A percentile compares a stretch with the other conserved stretches of the same genome.
Conservation (phyloP, 2,797 vertebrate species). For the Steatocranus sp. region DNA sequence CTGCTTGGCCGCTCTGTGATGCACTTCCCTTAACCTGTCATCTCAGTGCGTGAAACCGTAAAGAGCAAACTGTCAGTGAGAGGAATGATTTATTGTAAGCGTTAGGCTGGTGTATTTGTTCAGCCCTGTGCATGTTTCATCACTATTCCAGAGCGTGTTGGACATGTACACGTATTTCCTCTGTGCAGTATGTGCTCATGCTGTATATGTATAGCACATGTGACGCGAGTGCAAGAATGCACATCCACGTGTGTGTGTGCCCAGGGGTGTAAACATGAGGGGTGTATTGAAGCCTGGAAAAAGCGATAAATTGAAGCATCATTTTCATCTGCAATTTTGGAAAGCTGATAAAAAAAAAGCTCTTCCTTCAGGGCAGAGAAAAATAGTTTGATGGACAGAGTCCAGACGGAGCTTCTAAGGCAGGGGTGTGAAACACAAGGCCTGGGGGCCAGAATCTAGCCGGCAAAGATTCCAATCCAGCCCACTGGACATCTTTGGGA, state of each 20-base stretch:
- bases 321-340: neutral
- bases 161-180: neutral
- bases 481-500: neutral
- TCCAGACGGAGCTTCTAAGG: neutral
- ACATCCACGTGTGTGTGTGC: neutral
- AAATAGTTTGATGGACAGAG: neutral
- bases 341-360: neutral
- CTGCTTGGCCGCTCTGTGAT: slow-evolving; percentile 12
- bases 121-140: neutral
- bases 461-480: neutral
- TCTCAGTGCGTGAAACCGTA: slow-evolving; percentile 15
- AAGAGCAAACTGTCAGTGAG: neutral
- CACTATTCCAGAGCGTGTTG: neutral
- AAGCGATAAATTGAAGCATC: neutral
- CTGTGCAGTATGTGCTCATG: neutral
- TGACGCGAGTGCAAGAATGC: neutral
- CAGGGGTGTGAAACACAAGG: neutral
- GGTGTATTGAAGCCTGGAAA: neutral
- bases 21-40: slow-evolving; percentile 4
- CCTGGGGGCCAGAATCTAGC: neutral
- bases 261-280: neutral
- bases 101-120: neutral
- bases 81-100: neutral
- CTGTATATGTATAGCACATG: neutral
- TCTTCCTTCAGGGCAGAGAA: neutral